These are phyloP conservation scores for Champsocephalus esox DNA, from an alignment of 2,797 vertebrate species.

Conservation along the genomic window DNA sequence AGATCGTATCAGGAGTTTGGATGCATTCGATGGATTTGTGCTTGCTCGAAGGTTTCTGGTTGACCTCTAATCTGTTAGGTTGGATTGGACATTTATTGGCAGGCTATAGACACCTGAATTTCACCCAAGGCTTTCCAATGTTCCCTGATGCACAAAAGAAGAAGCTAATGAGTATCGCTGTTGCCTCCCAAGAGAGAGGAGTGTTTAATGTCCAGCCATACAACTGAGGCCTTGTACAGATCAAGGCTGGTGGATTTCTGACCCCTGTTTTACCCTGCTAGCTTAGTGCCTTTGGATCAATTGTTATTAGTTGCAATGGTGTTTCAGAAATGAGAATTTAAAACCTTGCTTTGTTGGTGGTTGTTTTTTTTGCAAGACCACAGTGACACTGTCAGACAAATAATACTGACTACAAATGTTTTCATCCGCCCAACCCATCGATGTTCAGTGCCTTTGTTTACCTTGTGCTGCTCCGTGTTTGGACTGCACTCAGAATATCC, in stretches of 20 bases:
- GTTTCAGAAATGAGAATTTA: neutral
- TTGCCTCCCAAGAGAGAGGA: conserved; percentile 28
- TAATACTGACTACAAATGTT: neutral
- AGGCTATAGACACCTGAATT: conserved; percentile 26
- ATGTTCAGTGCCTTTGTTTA: conserved; percentile 17
- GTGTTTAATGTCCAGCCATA: neutral
- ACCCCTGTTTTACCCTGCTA: neutral
- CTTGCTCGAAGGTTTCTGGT: conserved; percentile 5
- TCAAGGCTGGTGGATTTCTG: conserved; percentile 9
- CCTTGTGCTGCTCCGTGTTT: conserved; percentile 49
- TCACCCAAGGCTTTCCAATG: conserved; percentile 22
- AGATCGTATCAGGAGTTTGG: neutral
- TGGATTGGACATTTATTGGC: conserved; percentile 36
- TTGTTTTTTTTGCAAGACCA: conserved; percentile 29
- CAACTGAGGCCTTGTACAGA: neutral
- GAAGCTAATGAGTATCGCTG: conserved; percentile 51
- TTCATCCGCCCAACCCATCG: neutral
- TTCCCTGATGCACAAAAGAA: conserved; percentile 22
- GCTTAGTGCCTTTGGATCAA: neutral
- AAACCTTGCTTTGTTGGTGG: conserved; percentile 1
- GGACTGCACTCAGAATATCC: conserved; percentile 47
- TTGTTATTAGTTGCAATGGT: neutral
- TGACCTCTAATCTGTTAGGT: neutral
- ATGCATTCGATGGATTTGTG: conserved; percentile 18
- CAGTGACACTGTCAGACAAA: conserved; percentile 21